Evolutionary conservation across 2,888 invertebrate species (phyloP).

Genomic region (Portevinia maculata): DNA sequence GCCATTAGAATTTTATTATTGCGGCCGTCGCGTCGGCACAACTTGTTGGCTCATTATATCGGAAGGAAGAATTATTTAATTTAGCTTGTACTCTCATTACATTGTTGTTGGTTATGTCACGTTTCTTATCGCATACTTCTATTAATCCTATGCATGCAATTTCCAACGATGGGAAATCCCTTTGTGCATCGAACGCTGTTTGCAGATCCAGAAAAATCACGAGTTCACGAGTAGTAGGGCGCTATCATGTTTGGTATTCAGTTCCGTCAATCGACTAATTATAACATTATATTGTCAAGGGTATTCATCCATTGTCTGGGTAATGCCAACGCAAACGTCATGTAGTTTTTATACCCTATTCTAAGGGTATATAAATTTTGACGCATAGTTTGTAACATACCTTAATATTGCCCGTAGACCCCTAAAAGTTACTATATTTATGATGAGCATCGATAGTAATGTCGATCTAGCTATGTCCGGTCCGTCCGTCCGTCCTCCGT

Average conservation of each 20-base stretch:
- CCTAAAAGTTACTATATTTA: too few species aligned
- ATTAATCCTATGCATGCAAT: conserved; percentile 1
- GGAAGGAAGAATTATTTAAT: too few species aligned
- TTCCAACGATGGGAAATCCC: conserved; percentile 10
- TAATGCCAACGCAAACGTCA: conserved; percentile 16
- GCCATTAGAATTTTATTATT: too few species aligned
- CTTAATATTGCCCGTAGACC: too few species aligned
- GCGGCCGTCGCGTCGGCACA: too few species aligned
- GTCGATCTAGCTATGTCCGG: too few species aligned
- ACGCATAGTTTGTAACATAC: too few species aligned
- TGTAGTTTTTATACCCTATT: too few species aligned
- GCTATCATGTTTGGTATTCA: background rate
- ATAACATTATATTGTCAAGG: conserved; percentile 6
- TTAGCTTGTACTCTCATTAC: conserved; percentile 5
- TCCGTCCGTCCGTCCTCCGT: too few species aligned
- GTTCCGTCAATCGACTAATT: conserved; percentile 7
- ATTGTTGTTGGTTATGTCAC: conserved; percentile 2
- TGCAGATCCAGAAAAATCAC: conserved; percentile 10
- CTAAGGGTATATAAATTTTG: too few species aligned
- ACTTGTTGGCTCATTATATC: too few species aligned
- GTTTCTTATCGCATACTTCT: conserved; percentile 24
- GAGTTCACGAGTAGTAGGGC: conserved; percentile 3
- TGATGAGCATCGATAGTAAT: too few species aligned
- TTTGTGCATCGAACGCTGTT: conserved; percentile 13
- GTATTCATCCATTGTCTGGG: conserved; percentile 20